Percentiles rank a stretch among this genome's conserved stretches.
phyloP scores from a whole-genome alignment of 2,888 invertebrate genomes.

The Glaucopsyche alexis region DNA sequence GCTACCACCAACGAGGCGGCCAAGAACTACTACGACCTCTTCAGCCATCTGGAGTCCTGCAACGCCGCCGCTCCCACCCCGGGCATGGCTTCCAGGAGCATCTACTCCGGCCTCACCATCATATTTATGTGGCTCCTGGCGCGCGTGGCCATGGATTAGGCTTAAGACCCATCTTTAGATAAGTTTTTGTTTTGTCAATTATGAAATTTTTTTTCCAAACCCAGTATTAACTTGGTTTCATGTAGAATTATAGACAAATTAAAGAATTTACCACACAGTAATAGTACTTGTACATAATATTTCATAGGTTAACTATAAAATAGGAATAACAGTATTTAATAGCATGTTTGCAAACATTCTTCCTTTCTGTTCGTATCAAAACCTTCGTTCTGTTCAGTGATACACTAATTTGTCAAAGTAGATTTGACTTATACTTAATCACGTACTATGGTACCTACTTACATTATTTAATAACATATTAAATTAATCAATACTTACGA shows the following conservation, averaged over 20 bases:
- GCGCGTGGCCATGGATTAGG: constrained; percentile 49
- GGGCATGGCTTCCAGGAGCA: constrained; percentile 45
- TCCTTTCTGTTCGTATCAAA: not conserved
- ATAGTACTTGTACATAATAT: not conserved
- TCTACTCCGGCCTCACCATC: constrained; percentile 54
- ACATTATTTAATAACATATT: too few species aligned
- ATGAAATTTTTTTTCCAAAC: not conserved
- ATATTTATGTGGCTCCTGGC: constrained; percentile 50
- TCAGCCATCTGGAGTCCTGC: constrained; percentile 66
- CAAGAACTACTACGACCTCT: constrained; percentile 78
- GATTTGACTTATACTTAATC: not conserved
- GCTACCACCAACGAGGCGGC: constrained; percentile 59
- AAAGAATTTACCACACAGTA: not conserved
- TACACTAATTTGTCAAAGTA: too few species aligned
- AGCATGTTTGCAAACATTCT: not conserved
- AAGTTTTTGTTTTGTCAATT: not conserved
- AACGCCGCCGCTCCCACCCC: constrained; percentile 49
- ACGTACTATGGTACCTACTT: not conserved
- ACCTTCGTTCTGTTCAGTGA: not conserved
- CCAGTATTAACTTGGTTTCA: not conserved
- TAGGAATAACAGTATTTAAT: constrained; percentile 2
- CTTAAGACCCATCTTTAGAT: constrained; percentile 1
- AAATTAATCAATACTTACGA: not conserved
- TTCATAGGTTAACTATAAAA: not conserved
- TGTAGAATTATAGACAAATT: too few species aligned